Conservation (phyloP, 2,797 vertebrate species). For the Streptopelia turtur region DNA sequence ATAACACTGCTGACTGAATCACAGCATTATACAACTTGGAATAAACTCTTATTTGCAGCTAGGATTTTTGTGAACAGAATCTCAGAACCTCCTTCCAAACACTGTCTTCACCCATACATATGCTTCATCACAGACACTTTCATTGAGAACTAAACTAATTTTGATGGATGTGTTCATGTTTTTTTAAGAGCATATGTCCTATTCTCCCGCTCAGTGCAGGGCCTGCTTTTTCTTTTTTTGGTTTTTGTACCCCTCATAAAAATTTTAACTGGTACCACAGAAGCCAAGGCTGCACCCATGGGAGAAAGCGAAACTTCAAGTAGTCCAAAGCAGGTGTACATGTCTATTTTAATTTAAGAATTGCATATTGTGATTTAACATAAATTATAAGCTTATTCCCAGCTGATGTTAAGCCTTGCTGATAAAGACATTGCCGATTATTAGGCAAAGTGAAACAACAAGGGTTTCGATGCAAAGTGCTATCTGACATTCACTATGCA, state of each 20-base stretch:
- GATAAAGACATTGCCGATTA: background rate
- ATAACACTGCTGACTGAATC: background rate
- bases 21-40: background rate
- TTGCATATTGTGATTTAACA: background rate
- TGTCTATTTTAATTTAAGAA: background rate
- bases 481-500: background rate
- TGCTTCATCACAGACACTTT: background rate
- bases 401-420: background rate
- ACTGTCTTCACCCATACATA: fast-evolving
- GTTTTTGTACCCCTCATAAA: background rate
- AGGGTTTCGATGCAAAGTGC: background rate
- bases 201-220: background rate
- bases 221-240: background rate
- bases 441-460: background rate
- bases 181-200: background rate
- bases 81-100: background rate
- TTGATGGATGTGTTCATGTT: background rate
- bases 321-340: background rate
- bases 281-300: background rate
- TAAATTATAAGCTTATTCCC: background rate
- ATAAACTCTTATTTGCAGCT: background rate
- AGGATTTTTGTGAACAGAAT: background rate
- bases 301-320: background rate
- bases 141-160: background rate
- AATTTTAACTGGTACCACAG: background rate